Evolutionary conservation across 2,113 vertebrate species (phyloP).

Genomic region (Austrofundulus limnaeus): DNA sequence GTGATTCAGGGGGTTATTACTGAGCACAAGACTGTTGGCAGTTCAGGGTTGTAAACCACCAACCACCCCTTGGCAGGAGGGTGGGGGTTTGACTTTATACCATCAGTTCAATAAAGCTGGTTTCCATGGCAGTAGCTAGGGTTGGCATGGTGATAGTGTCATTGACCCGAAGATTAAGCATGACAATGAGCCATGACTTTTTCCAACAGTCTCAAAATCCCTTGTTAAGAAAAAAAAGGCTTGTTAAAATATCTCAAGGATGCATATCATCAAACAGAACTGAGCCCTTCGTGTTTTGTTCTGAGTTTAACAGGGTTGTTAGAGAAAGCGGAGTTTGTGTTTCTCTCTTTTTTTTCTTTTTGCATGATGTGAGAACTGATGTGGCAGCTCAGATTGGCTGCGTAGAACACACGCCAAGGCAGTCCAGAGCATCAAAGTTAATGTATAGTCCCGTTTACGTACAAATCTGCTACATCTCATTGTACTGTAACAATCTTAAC

Average conservation of each 20-base stretch:
- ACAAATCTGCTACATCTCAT: too few relatives aligned
- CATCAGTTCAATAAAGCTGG: conserved; percentile 63
- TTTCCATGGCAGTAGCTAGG: conserved; percentile 68
- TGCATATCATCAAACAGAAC: neutral
- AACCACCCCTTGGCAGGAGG: conserved; percentile 51
- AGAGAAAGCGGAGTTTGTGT: conserved; percentile 21
- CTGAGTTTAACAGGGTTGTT: conserved; percentile 43
- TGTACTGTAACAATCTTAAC: too few relatives aligned
- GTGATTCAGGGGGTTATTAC: too few relatives aligned
- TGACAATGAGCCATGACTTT: conserved; percentile 67
- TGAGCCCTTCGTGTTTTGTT: conserved; percentile 33
- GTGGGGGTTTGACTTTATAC: conserved; percentile 48
- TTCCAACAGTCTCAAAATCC: conserved; percentile 50
- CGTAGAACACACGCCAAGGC: neutral
- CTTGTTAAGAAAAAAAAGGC: conserved; percentile 13
- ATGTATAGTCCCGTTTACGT: too few relatives aligned
- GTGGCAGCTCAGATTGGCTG: neutral
- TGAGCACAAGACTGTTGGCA: conserved; percentile 39
- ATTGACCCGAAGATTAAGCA: conserved; percentile 74
- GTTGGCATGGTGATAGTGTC: conserved; percentile 77
- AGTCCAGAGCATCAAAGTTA: too few relatives aligned
- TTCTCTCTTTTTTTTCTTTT: conserved; percentile 10
- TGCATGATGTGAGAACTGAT: conserved; percentile 37
- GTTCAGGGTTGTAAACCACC: conserved; percentile 24
- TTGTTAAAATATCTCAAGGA: conserved; percentile 62